Evolutionary conservation across 1,140 invertebrate genomes (phyloP).

Genomic region (Andricus grossulariae): DNA sequence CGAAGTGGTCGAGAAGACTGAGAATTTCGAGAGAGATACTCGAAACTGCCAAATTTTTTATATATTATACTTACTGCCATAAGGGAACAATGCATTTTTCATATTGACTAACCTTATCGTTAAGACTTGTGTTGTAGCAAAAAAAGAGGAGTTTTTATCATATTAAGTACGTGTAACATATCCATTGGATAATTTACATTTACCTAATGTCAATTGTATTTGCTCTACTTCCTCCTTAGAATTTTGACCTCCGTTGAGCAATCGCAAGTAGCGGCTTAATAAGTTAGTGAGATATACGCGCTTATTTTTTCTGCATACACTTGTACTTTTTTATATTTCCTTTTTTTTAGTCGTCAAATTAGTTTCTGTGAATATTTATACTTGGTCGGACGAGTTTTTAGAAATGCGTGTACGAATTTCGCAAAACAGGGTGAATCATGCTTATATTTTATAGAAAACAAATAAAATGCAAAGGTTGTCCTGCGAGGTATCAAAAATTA

Average conservation of each 20-base stretch:
- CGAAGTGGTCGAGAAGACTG: constrained; percentile 41
- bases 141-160: constrained; percentile 38
- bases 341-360: constrained; percentile 60
- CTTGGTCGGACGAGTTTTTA: constrained; percentile 39
- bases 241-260: constrained; percentile 48
- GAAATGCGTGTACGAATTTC: constrained; percentile 48
- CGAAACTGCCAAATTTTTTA: constrained; percentile 63
- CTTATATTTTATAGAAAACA: constrained; percentile 38
- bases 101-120: constrained; percentile 50
- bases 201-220: constrained; percentile 33
- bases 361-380: constrained; percentile 50
- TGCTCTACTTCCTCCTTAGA: constrained; percentile 55
- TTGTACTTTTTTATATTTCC: constrained; percentile 68
- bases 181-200: not conserved
- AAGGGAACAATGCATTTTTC: constrained; percentile 58
- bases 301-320: constrained; percentile 48
- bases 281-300: constrained; percentile 59
- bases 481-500: constrained; percentile 2
- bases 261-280: constrained; percentile 54
- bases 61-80: constrained; percentile 65
- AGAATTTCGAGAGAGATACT: constrained; percentile 49
- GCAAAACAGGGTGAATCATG: constrained; percentile 68
- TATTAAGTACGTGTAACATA: constrained; percentile 10
- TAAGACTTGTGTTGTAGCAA: constrained; percentile 46
- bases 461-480: not conserved